Evolutionary conservation across 1,140 invertebrate species (phyloP), one percentile per base, ranked within the genome.

Genomic region (Brachionus manjavacas): DNA sequence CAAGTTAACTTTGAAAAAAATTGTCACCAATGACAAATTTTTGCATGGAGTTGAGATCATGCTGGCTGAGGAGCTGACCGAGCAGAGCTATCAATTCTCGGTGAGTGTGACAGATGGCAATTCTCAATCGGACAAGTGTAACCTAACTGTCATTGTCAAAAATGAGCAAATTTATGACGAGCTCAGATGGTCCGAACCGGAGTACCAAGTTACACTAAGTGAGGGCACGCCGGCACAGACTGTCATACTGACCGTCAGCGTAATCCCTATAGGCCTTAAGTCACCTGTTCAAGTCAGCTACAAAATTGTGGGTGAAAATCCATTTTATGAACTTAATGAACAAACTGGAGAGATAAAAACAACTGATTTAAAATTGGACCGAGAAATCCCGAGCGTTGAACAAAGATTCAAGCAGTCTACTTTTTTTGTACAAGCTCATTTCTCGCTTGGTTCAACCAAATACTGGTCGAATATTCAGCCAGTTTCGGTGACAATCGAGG

Each of bases 381-480:
- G 72, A 0, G 72, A 76, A 76, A 28, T 52, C 28, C 43, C 72
- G 12, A 76, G 72, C 4, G 12, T 11, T 20, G 41, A 35, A 28
- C 41, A 76, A 49, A 43, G 52, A 76, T 49, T 25, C 9, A 49
- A 76, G 25, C 72, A 76, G 25, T 25, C 20, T 14, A 49, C 25
- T 49, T 49, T 76, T 46, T 76, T 76, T 49, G 20, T 76, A 20
- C 72, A 76, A 49, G 39, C 72, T 52, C 49, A n/a, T 49, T 23
- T 76, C 23, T 43, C 7, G 3, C n/a, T 76, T 25, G 43, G 52
- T 49, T 49, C 39, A 9, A n/a, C 7, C 7, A 49, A 11, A 3
- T 76, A 76, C 25, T 76, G 72, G 72, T 76, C 72, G 8, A 76
- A 23, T 49, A 76, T 76, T 60, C 52, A 60, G 52, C 52, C 52